Evolutionary conservation across 2,888 invertebrate species (phyloP).

Genomic region (Lepidochrysops patricia): DNA sequence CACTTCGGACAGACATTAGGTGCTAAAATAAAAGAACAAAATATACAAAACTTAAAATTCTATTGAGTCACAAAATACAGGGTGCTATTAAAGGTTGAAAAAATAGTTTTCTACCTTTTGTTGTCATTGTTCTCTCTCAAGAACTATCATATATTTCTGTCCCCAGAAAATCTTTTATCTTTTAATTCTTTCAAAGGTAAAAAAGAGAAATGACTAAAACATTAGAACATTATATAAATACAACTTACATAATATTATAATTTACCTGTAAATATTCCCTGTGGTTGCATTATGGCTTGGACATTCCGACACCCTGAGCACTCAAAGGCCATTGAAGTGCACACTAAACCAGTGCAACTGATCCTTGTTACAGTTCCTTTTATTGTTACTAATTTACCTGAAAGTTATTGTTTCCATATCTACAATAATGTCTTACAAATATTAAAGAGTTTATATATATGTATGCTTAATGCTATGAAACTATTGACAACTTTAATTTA

Average conservation of each 20-base stretch:
- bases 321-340: slow-evolving; percentile 84
- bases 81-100: too few species aligned
- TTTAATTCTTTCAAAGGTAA: slow-evolving; percentile 6
- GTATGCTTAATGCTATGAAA: too few species aligned
- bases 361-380: slow-evolving; percentile 90
- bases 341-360: slow-evolving; percentile 81
- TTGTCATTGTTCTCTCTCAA: too few species aligned
- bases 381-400: slow-evolving; percentile 84
- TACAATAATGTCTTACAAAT: too few species aligned
- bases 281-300: slow-evolving; percentile 79
- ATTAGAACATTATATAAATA: too few species aligned
- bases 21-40: slow-evolving; percentile 38
- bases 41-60: neutral
- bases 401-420: slow-evolving; percentile 27
- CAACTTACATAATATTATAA: neutral
- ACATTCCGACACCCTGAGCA: slow-evolving; percentile 80
- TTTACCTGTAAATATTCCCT: slow-evolving; percentile 68
- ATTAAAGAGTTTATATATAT: too few species aligned
- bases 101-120: too few species aligned
- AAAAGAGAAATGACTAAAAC: too few species aligned
- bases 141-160: too few species aligned
- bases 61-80: too few species aligned
- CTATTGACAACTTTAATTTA: too few species aligned
- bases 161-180: too few species aligned
- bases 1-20: slow-evolving; percentile 76